These are phyloP conservation scores for Melinaea marsaeus DNA, from an alignment of 2,888 invertebrate genomes.

Conservation along the genomic window DNA sequence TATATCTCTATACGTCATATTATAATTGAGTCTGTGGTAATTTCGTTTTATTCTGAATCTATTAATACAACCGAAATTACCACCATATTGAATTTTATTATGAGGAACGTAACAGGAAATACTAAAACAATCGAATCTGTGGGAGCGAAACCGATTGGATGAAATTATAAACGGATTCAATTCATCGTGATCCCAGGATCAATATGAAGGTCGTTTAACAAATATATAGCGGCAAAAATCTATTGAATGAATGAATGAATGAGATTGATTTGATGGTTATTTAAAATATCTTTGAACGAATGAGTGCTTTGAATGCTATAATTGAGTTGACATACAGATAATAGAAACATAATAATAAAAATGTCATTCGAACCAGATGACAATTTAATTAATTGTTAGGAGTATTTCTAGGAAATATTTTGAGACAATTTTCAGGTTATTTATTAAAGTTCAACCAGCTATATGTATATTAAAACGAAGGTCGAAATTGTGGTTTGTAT, in stretches of 20 bases:
- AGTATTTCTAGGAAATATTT: too few relatives aligned
- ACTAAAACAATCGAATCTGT: slow-evolving; percentile 29
- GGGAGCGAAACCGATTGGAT: slow-evolving; percentile 24
- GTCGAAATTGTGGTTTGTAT: slow-evolving; percentile 32
- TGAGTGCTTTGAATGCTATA: background rate
- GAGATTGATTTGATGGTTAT: background rate
- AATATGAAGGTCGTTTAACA: slow-evolving; percentile 30
- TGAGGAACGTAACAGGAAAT: slow-evolving; percentile 27
- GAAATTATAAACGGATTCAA: slow-evolving; percentile 32
- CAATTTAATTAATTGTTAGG: too few relatives aligned
- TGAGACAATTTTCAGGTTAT: slow-evolving; percentile 33
- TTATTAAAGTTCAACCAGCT: slow-evolving; percentile 35
- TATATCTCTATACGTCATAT: too few relatives aligned
- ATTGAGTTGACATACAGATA: slow-evolving; percentile 12
- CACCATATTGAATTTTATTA: slow-evolving; percentile 9
- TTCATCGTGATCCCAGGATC: slow-evolving; percentile 29
- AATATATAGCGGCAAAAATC: slow-evolving; percentile 14
- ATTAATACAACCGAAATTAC: slow-evolving; percentile 7
- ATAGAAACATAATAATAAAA: too few relatives aligned
- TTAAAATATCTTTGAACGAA: too few relatives aligned
- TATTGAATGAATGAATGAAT: slow-evolving; percentile 7
- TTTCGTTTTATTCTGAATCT: too few relatives aligned
- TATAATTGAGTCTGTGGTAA: too few relatives aligned
- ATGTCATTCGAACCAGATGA: too few relatives aligned
- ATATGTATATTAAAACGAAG: slow-evolving; percentile 37